Evolutionary conservation across 2,797 vertebrate genomes (phyloP).

Genomic region (Pagetopsis macropterus): DNA sequence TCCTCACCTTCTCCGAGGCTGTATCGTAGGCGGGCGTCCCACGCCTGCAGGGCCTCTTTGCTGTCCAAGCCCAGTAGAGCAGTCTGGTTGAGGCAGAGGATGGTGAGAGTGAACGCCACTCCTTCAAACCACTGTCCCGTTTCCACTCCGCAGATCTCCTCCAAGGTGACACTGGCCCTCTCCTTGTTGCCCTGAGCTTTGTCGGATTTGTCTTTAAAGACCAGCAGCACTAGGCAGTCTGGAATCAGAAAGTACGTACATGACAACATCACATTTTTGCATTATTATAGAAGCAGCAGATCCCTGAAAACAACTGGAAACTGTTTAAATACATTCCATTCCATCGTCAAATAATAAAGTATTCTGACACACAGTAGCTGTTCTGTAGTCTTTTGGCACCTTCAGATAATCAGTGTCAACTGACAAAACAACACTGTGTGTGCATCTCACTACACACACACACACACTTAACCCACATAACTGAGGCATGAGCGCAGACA

Average conservation of each 20-base stretch:
- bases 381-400: slow-evolving; percentile 48
- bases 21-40: slow-evolving; percentile 91
- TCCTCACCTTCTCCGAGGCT: slow-evolving; percentile 91
- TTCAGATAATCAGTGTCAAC: slow-evolving; percentile 71
- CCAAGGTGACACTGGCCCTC: slow-evolving; percentile 88
- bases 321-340: neutral
- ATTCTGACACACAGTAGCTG: slow-evolving; percentile 46
- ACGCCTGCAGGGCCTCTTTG: slow-evolving; percentile 90
- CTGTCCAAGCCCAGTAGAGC: slow-evolving; percentile 93
- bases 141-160: slow-evolving; percentile 96
- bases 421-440: slow-evolving; percentile 64
- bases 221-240: slow-evolving; percentile 77
- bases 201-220: slow-evolving; percentile 81
- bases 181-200: slow-evolving; percentile 88
- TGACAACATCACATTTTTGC: neutral
- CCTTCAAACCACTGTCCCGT: slow-evolving; percentile 89
- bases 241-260: neutral
- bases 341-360: neutral
- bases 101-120: slow-evolving; percentile 86
- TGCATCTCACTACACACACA: slow-evolving; percentile 36
- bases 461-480: slow-evolving; percentile 54
- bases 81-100: slow-evolving; percentile 91
- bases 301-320: neutral
- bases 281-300: neutral
- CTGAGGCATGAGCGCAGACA: slow-evolving; percentile 64